Conservation (phyloP, 2,797 vertebrate species). For the Sebastes diaconus region DNA sequence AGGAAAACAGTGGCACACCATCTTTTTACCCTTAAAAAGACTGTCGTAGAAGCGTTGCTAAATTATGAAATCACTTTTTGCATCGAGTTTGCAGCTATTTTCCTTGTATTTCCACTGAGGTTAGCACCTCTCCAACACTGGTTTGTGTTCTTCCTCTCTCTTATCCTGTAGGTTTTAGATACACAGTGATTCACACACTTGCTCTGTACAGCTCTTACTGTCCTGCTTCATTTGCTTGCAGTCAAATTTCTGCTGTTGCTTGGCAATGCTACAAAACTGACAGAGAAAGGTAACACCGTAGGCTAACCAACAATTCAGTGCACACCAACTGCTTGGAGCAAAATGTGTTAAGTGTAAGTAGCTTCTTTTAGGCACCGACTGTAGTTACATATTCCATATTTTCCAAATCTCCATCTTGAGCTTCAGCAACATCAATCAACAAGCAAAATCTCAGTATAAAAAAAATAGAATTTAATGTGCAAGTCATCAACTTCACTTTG, state of each 20-base stretch:
- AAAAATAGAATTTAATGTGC: conserved; percentile 74
- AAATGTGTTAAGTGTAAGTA: not conserved
- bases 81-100: no score
- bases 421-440: not conserved
- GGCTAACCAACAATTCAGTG: not conserved
- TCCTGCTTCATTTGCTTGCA: not conserved
- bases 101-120: no score
- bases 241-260: not conserved
- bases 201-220: not conserved
- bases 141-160: no score
- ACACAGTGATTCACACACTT: not conserved
- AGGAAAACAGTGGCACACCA: no score
- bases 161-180: no score
- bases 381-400: not conserved
- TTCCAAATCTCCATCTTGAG: not conserved
- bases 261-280: not conserved
- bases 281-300: not conserved
- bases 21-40: no score
- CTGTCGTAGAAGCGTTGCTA: no score
- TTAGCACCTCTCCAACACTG: no score
- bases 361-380: not conserved
- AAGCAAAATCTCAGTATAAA: conserved; percentile 38
- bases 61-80: no score
- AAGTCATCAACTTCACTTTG: conserved; percentile 68
- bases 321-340: not conserved